Evolutionary conservation across 2,113 vertebrate species (phyloP), one percentile per base, ranked within the genome.

Genomic region (Acinonyx jubatus): DNA sequence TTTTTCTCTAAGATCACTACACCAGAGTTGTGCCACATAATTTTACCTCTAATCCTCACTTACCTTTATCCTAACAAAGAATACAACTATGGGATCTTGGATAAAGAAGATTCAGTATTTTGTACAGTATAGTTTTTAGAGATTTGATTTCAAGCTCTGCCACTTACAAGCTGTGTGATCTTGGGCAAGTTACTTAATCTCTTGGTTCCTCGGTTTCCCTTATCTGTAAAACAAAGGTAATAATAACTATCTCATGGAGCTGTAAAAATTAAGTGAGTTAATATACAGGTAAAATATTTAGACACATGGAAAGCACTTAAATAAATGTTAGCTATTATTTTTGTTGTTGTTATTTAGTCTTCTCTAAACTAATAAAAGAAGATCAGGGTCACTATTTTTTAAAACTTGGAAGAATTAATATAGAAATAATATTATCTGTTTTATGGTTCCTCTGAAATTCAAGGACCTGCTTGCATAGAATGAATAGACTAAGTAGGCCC

Each of bases 181-280:
- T 48, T 93, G 38, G n/a, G 50, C 79, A 89, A 92, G 38, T 86
- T 92, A 79, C 69, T 94, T 96, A 95, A 74, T 36, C 38, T 55
- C 36, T 85, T 74, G 29, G 33, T 96, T 71, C 27, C 55, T 97
- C 23, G 36, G 71, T 76, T 83, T 96, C 68, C 38, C 93, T 92
- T 82, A 82, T 31, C 48, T 78, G 8, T 78, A 74, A 96, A 94
- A 82, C 86, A 87, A 91, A 86, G 48, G 57, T 82, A 82, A 80
- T 1, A 76, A n/a, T 76, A 76, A 82, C 76, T 84, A 84, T 19
- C 50, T 73, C 52, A 65, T 18, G 10, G 23, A 21, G 63, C 1
- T 92, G 3, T 80, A 93, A 84, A 85, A 36, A 73, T 93, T 89
- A 89, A 89, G 79, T 79, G 31, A 87, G 48, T 50, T 83, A 92